Evolutionary conservation across 2,113 vertebrate genomes (phyloP).

Genomic region (Rynchops niger): DNA sequence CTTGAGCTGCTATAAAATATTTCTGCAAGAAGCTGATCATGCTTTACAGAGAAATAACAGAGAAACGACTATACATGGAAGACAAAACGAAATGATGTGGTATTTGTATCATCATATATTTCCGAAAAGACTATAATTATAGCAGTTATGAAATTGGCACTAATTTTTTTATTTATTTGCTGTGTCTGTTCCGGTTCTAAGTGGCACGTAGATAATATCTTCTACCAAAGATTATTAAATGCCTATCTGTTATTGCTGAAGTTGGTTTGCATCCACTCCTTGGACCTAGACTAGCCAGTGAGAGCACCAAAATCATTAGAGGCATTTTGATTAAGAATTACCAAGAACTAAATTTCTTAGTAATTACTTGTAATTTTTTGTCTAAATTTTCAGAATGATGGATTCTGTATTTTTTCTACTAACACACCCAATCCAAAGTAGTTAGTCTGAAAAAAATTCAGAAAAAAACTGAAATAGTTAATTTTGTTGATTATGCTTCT

Average conservation of each 20-base stretch:
- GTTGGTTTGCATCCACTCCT: neutral
- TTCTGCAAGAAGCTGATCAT: conserved; percentile 45
- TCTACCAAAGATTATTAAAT: conserved; percentile 56
- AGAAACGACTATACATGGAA: conserved; percentile 37
- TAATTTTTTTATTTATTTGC: conserved; percentile 67
- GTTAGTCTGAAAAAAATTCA: neutral
- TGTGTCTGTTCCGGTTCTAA: conserved; percentile 29
- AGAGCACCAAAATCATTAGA: conserved; percentile 24
- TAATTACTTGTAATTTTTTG: neutral
- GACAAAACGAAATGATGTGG: conserved; percentile 64
- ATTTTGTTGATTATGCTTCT: neutral
- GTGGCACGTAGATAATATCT: conserved; percentile 52
- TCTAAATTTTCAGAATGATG: neutral
- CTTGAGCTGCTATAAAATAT: conserved; percentile 51
- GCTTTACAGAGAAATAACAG: conserved; percentile 54
- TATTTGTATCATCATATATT: conserved; percentile 41
- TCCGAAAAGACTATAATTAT: conserved; percentile 56
- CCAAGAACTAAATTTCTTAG: neutral
- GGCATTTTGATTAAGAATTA: conserved; percentile 36
- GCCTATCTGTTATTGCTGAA: conserved; percentile 34
- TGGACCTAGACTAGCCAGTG: neutral
- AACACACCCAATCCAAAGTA: neutral
- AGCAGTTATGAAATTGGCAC: conserved; percentile 61
- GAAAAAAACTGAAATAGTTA: neutral
- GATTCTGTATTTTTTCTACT: neutral